Evolutionary conservation across 1,140 invertebrate species (phyloP), one percentile per base, ranked within the genome.

Genomic region (Orchestia grillus): DNA sequence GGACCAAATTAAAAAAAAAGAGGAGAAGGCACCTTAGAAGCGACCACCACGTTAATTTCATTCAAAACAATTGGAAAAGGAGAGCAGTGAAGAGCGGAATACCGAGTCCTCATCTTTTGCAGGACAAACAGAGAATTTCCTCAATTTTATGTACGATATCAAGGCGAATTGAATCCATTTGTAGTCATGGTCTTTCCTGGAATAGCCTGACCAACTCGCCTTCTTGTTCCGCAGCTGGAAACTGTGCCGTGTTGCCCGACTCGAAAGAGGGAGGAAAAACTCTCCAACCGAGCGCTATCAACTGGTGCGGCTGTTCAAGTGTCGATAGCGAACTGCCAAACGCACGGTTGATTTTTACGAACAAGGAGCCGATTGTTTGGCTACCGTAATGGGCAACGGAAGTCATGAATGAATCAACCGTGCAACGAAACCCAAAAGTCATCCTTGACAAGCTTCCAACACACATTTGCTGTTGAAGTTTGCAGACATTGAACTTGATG

Each of bases 131-230:
- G 8, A 44, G 90, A 42, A 92, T 92, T 92, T 28, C 90, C 90
- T 44, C 41, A 92, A 92, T 92, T 92, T 92, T 92, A 92, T 92
- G 43, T 43, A 28, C 90, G 43, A 44, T 92, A 92, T 92, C 90
- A 92, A 92, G 90, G 90, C 41, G 41, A 92, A 92, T 92, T 92
- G 41, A 42, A 92, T 40, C 43, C 90, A 92, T 92, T 92, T 44
- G 90, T 92, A 92, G 90, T 92, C 90, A 92, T 92, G 90, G 90
- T 92, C 44, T 92, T 44, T 43, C 11, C 90, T 92, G 90, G 90
- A 44, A 92, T 44, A 44, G 90, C 90, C 41, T 28, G 43, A 43
- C 43, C 23, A 42, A 44, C 90, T 43, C 90, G 90, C 90, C 47
- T 53, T 53, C 47, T 53, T 53, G 47, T 53, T 53, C 47, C 47